Percentiles rank a stretch among this genome's conserved stretches.
phyloP scores from a whole-genome alignment of 2,113 vertebrate species.

The Sporophila hypoxantha region DNA sequence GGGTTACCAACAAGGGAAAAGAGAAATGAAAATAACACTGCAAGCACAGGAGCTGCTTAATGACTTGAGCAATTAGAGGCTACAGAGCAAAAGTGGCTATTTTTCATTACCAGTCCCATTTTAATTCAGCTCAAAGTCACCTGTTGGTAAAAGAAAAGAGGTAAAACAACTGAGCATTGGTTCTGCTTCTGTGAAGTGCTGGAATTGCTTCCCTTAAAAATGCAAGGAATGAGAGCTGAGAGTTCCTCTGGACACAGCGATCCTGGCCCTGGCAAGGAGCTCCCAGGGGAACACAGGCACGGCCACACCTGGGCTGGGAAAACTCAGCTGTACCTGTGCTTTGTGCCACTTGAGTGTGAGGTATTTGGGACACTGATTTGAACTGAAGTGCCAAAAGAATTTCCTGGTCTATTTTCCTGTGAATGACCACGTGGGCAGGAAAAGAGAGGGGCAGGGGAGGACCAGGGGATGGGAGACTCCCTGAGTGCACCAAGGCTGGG shows the following conservation, averaged over 20 bases:
- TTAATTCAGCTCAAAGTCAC: slow-evolving; percentile 26
- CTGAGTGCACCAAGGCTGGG: background rate
- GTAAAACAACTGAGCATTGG: background rate
- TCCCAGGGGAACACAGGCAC: rapidly evolving
- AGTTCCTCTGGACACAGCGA: background rate
- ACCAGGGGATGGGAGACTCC: rapidly evolving
- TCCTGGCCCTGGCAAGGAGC: background rate
- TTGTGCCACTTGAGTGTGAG: background rate
- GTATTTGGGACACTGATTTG: rapidly evolving
- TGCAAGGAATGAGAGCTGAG: background rate
- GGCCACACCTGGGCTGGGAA: rapidly evolving
- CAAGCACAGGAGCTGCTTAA: background rate
- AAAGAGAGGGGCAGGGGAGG: background rate
- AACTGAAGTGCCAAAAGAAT: background rate
- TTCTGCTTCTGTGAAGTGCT: background rate
- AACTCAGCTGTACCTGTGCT: background rate
- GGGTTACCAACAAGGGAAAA: background rate
- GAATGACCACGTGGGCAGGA: rapidly evolving
- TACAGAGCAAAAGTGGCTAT: background rate
- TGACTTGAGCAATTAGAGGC: background rate
- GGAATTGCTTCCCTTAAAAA: background rate
- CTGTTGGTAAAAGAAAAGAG: background rate
- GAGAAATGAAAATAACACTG: background rate
- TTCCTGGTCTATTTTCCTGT: background rate
- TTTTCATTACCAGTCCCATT: slow-evolving; percentile 4